Evolutionary conservation across 2,113 vertebrate species (phyloP), one percentile per base, ranked within the genome.

Genomic region (Meriones unguiculatus): DNA sequence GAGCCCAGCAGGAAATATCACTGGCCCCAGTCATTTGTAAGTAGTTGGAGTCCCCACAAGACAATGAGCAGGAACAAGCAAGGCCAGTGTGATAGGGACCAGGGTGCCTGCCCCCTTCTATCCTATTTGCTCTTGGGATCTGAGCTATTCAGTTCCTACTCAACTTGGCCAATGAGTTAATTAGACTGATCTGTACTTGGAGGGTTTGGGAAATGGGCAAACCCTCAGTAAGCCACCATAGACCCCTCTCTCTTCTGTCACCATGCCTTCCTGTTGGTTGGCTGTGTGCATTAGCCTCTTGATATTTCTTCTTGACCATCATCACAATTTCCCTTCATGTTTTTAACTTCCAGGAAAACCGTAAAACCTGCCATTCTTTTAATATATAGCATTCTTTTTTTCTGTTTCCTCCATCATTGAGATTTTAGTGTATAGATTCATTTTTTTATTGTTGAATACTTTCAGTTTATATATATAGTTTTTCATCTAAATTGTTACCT

Each of bases 391-490:
- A 62, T 80, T 11, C 22, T 22, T 65, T 57, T 57, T 90, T 62
- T 52, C 12, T 4, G n/a, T 46, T 90, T 90, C 3, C 46, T 93
- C 20, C 28, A 1, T 70, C 86, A 54, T 62, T 75, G 82, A 73
- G 41, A 22, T 96, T 93, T 7, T 87, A 52, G 65, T 91, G 76
- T 87, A 13, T 50, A 91, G 57, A 67, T 93, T 89, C 32, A 67
- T 76, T 90, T 89, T 46, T 38, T 86, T 87, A 77, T 0, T 32
- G 65, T 65, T 67, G 57, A 4, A 46, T 89, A 30, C 38, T 18
- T 88, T 75, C 59, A 11, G n/a, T 88, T 90, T 95, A 67, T 50
- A 17, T 50, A 14, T 64, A 28, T 41, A 85, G 7, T 12, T 90
- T 87, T 95, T 76, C 57, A 87, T 81, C 38, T 89, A 76, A 89